A percentile compares a stretch with the other conserved stretches of the same genome.
Evolutionary conservation across 2,888 invertebrate genomes (phyloP).

Genomic region (Drosophila helvetica): DNA sequence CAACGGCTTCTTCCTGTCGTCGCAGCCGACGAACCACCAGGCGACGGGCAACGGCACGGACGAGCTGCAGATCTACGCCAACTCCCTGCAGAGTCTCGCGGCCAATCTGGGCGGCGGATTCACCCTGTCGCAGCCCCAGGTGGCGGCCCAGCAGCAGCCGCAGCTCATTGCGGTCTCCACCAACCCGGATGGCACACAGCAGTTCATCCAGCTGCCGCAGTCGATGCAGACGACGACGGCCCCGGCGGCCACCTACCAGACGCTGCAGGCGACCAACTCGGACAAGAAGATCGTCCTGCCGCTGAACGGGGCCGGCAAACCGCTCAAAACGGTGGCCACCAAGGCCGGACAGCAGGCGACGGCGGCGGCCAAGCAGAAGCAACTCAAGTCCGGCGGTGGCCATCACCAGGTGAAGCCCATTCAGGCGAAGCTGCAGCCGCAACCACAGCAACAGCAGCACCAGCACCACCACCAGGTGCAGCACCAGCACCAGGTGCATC

Average conservation of each 20-base stretch:
- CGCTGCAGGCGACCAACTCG: conserved; percentile 74
- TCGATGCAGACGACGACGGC: conserved; percentile 25
- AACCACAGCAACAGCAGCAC: conserved; percentile 51
- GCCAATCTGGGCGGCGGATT: conserved; percentile 80
- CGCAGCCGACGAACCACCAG: conserved; percentile 46
- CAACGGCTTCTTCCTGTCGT: conserved; percentile 79
- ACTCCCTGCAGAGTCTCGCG: conserved; percentile 76
- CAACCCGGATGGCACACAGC: conserved; percentile 77
- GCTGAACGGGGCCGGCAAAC: conserved; percentile 64
- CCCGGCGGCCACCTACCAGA: conserved; percentile 66
- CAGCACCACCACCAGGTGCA: conserved; percentile 52
- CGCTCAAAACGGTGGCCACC: conserved; percentile 76
- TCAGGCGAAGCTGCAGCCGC: conserved; percentile 74
- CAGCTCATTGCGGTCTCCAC: conserved; percentile 80
- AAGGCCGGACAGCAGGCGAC: conserved; percentile 77
- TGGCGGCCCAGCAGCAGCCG: conserved; percentile 59
- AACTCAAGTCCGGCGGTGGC: conserved; percentile 59
- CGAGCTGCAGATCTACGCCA: conserved; percentile 79
- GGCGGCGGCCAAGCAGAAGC: conserved; percentile 74
- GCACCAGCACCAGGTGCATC: conserved; percentile 40
- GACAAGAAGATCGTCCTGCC: conserved; percentile 80
- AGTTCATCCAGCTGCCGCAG: conserved; percentile 79
- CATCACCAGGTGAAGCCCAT: conserved; percentile 73
- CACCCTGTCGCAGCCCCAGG: conserved; percentile 72
- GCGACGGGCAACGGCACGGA: conserved; percentile 49